These are phyloP conservation scores for Onychomys leucogaster DNA, from an alignment of 2,797 vertebrate genomes.

Conservation along the genomic window DNA sequence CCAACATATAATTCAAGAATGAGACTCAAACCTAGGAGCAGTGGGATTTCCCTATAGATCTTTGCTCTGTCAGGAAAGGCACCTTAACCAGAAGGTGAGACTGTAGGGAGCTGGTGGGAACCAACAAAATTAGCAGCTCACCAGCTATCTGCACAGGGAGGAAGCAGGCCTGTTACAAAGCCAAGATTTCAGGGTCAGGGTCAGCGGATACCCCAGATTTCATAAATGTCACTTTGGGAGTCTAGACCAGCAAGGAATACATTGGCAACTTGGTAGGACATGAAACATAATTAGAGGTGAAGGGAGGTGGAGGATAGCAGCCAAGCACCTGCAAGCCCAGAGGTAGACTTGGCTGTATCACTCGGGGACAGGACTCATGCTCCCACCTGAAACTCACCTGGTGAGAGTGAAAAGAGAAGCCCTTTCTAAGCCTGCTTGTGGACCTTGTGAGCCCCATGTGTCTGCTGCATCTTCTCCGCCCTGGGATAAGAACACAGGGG, in stretches of 20 bases:
- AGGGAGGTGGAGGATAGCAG: not conserved
- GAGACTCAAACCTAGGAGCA: not conserved
- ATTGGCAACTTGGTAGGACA: not conserved
- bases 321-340: too few species aligned
- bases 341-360: not conserved
- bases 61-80: not conserved
- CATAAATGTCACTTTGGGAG: not conserved
- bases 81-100: not conserved
- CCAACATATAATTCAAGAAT: not conserved
- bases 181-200: not conserved
- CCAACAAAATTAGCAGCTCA: not conserved
- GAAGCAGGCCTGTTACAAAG: not conserved
- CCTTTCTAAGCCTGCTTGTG: not conserved
- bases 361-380: not conserved
- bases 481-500: not conserved
- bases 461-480: not conserved
- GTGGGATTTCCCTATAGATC: not conserved
- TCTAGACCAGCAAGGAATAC: not conserved
- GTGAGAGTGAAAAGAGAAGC: not conserved
- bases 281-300: not conserved
- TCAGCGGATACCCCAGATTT: not conserved
- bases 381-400: not conserved
- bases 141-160: accelerated
- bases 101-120: not conserved
- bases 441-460: not conserved